Base-by-base conservation (phyloP, 2,888 invertebrate species). In the Hydraecia micacea region DNA sequence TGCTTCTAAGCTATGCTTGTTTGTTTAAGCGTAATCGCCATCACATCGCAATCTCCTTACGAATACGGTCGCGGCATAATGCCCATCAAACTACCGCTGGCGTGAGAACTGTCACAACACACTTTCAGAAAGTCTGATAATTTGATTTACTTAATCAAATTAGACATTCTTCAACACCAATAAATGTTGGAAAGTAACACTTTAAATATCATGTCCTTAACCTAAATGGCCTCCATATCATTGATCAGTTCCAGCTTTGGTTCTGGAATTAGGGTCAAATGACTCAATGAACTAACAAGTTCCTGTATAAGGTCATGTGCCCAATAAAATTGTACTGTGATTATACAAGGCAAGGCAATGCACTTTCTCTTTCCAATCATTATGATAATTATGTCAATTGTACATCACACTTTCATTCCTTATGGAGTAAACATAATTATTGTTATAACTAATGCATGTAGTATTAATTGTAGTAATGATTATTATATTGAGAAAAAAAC, bases 341-440 rank as follows among this genome's bases (percentile, higher is more conserved):
- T 42, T 55, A 73, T 55, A 68, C 58, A 86, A 80, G 72, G 55
- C 62, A 80, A 77, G 39, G 65, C 58, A 60, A 58, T 77, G 28
- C 28, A 88, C 78, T 88, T 87, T 88, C 87, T 77, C 84, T 82
- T 88, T 87, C 71, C 52, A 81, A 78, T 73, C 52, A 76, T 73
- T 76, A 73, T 77, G 13, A 67, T 70, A 76, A 78, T 75, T 73
- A 67, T 78, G 67, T 65, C 67, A 76, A 80, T 71, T 75, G 49
- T 60, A 68, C 52, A 75, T 83, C 3, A 42, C 36, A 75, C 70
- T 81, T 84, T 86, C 78, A 68, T 77, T 72, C 65, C 69, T 25
- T 73, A 58, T 0, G 5, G 39, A 73, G 25, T 73, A 21, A 32
- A n/a, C 15, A 72, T 55, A 18, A 70, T n/a, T 70, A 52, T 62